These are phyloP conservation scores for Itoplectis maculator DNA, from an alignment of 2,888 invertebrate species.

Conservation along the genomic window DNA sequence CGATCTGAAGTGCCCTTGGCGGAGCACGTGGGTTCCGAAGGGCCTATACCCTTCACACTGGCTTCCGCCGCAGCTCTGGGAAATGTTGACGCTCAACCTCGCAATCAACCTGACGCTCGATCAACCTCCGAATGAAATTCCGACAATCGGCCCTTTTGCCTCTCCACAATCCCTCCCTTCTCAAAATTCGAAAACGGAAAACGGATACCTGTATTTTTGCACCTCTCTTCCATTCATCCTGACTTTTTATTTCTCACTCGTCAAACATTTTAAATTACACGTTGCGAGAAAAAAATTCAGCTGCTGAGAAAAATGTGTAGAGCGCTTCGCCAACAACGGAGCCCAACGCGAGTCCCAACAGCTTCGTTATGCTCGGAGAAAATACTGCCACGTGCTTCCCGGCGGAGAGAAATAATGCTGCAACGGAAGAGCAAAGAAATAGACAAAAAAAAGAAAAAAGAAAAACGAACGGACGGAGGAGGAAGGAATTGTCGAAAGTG, in stretches of 20 bases:
- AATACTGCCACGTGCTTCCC: slow-evolving; percentile 14
- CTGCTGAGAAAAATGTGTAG: not conserved
- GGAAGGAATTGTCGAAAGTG: slow-evolving; percentile 56
- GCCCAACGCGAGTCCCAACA: not conserved
- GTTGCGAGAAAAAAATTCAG: not conserved
- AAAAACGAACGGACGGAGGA: not conserved
- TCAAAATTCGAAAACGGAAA: not conserved
- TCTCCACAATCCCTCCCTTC: not conserved
- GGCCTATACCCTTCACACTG: slow-evolving; percentile 43
- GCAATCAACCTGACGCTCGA: not conserved
- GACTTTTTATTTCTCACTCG: not conserved
- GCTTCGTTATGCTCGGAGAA: slow-evolving; percentile 47
- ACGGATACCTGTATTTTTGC: not conserved
- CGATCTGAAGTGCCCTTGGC: slow-evolving; percentile 39
- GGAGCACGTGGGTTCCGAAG: slow-evolving; percentile 39
- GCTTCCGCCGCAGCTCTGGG: not conserved
- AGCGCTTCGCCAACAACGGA: not conserved
- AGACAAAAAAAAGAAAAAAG: slow-evolving; percentile 8
- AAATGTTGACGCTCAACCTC: slow-evolving; percentile 31
- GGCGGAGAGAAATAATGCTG: slow-evolving; percentile 1
- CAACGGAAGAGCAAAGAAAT: not conserved
- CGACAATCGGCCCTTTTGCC: not conserved
- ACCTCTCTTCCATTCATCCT: not conserved
- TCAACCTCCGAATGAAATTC: not conserved
- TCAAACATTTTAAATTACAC: slow-evolving; percentile 1